Evolutionary conservation across 2,113 vertebrate genomes (phyloP).

Genomic region (Semnornis frantzii): DNA sequence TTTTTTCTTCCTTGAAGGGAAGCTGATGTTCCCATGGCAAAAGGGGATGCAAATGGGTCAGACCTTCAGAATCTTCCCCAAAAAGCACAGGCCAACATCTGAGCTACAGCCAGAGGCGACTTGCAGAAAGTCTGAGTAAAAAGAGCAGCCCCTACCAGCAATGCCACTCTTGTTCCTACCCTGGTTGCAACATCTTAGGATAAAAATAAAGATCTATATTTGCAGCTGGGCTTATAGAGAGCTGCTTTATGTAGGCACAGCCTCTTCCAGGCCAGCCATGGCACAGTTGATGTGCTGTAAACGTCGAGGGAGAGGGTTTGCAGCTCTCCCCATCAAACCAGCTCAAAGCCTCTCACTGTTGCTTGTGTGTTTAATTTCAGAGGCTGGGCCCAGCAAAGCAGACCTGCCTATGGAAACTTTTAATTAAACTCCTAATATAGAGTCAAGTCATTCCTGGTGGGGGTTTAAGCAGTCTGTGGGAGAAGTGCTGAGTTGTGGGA

Average conservation of each 20-base stretch:
- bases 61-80: neutral
- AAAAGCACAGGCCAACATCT: neutral
- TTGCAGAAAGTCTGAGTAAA: neutral
- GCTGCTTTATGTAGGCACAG: conserved; percentile 23
- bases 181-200: neutral
- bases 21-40: neutral
- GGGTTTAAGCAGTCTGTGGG: conserved; percentile 10
- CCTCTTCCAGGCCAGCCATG: neutral
- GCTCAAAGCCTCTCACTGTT: conserved; percentile 45
- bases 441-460: neutral
- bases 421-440: conserved; percentile 60
- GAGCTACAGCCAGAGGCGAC: neutral
- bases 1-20: neutral
- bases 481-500: conserved; percentile 34
- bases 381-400: neutral
- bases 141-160: neutral
- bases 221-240: conserved; percentile 28
- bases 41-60: neutral
- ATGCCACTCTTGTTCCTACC: neutral
- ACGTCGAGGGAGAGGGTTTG: neutral
- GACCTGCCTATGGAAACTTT: conserved; percentile 16
- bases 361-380: neutral
- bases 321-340: conserved; percentile 41
- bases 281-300: conserved; percentile 5
- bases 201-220: neutral